Conservation (phyloP, 2,797 vertebrate species). For the Scolopax bukidnonensis region DNA sequence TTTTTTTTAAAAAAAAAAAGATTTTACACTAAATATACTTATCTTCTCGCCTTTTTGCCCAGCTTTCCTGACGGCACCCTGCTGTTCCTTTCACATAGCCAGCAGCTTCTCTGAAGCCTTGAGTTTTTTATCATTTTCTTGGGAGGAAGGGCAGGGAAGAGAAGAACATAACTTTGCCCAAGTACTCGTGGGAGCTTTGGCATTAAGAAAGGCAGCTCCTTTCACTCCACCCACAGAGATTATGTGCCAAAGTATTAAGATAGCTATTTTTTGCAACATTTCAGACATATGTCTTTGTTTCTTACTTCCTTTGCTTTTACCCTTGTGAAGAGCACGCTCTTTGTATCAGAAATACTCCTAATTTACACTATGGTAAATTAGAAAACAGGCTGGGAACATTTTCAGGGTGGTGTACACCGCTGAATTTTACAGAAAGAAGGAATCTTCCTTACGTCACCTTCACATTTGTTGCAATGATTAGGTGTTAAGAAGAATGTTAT, state of each 20-base stretch:
- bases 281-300: not conserved
- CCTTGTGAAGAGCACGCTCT: not conserved
- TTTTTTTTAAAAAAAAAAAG: not conserved
- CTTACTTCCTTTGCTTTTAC: not conserved
- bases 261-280: not conserved
- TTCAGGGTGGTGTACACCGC: not conserved
- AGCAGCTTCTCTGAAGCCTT: not conserved
- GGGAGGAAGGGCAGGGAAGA: not conserved
- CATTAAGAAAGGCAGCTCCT: not conserved
- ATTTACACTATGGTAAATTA: not conserved
- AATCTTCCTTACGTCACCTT: not conserved
- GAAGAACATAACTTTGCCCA: not conserved
- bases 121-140: not conserved
- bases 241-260: not conserved
- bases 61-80: not conserved
- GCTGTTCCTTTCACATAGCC: not conserved
- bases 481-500: not conserved
- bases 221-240: not conserved
- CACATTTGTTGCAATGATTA: not conserved
- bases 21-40: not conserved
- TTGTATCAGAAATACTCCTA: not conserved
- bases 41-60: not conserved
- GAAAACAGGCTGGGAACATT: not conserved
- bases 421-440: not conserved
- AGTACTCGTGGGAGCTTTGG: not conserved